Evolutionary conservation across 2,888 invertebrate species (phyloP).

Genomic region (Nomada hirtipes): DNA sequence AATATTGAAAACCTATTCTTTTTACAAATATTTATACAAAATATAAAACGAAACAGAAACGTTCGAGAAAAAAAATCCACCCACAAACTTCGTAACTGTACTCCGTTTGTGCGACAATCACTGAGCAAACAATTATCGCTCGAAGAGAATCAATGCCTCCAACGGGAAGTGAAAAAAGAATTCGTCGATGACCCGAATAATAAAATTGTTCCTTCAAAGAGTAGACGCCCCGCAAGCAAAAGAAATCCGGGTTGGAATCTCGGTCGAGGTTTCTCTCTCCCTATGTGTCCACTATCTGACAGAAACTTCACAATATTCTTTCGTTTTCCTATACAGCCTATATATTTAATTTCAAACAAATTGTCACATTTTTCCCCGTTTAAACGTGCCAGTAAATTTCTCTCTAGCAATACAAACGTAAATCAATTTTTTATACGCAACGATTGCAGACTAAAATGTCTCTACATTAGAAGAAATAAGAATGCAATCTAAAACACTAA

Average conservation of each 20-base stretch:
- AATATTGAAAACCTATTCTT: no score
- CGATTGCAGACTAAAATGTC: no score
- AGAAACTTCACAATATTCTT: neutral
- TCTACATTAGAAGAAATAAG: no score
- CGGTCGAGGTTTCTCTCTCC: conserved; percentile 40
- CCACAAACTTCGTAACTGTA: neutral
- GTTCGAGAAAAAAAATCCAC: neutral
- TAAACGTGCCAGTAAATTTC: no score
- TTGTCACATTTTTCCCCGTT: no score
- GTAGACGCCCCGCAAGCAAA: conserved; percentile 12
- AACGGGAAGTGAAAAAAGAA: conserved; percentile 4
- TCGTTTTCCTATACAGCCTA: neutral
- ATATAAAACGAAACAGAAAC: no score
- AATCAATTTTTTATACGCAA: no score
- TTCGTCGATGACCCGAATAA: conserved; percentile 24
- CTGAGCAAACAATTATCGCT: neutral
- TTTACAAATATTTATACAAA: no score
- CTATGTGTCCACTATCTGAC: no score
- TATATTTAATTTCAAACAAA: neutral
- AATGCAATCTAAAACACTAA: no score
- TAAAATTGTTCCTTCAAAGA: conserved; percentile 19
- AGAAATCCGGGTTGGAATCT: conserved; percentile 35
- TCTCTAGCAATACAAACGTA: no score
- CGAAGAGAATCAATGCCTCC: neutral
- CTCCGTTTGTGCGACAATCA: neutral